These are phyloP conservation scores for Sakesphorus luctuosus DNA, from an alignment of 2,113 vertebrate species.

Conservation along the genomic window DNA sequence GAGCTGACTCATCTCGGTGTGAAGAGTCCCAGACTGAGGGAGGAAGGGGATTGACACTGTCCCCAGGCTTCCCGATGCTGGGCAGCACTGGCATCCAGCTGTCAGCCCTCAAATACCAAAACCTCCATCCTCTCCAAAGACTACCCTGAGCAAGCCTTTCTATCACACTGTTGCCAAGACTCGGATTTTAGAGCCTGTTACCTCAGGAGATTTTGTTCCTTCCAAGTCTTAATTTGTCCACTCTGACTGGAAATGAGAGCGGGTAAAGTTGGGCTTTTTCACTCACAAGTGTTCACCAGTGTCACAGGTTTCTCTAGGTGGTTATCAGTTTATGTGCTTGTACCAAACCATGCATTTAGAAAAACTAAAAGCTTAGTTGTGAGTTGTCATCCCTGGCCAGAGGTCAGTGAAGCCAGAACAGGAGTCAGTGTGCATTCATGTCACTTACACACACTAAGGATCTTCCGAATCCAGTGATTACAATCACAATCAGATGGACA, in stretches of 20 bases:
- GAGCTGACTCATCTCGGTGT: neutral
- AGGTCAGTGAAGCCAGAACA: neutral
- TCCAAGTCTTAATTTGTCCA: neutral
- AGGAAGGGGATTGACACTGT: neutral
- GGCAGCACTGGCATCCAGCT: neutral
- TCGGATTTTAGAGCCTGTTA: neutral
- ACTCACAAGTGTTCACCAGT: neutral
- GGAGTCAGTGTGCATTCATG: neutral
- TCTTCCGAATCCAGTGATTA: neutral
- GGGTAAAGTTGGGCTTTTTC: neutral
- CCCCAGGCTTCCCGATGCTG: neutral
- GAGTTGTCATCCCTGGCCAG: neutral
- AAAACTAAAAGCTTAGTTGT: neutral
- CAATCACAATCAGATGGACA: neutral
- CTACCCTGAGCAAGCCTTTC: neutral
- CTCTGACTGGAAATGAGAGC: neutral
- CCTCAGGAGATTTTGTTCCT: neutral
- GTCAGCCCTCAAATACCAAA: neutral
- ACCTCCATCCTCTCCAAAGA: neutral
- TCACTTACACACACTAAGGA: neutral
- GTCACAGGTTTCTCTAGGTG: neutral
- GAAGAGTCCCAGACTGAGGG: neutral
- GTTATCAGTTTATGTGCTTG: neutral
- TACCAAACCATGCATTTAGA: neutral
- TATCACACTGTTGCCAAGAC: neutral